Evolutionary conservation across 2,888 invertebrate genomes (phyloP), one percentile per base, ranked within the genome.

Genomic region (Scaptomyza parva): DNA sequence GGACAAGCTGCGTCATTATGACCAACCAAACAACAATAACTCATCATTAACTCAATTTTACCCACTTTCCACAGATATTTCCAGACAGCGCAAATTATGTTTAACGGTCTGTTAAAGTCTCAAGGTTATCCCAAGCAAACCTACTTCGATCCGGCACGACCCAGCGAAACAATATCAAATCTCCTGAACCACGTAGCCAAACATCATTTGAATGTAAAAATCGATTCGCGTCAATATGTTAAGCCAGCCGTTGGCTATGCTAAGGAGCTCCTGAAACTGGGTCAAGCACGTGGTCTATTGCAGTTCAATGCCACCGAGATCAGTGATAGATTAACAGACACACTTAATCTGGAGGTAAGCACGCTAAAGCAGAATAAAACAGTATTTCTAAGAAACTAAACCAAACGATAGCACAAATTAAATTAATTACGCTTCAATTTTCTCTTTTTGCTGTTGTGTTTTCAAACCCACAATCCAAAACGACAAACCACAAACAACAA

Each of bases 281-380:
- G 95, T 0, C 94, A 96, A 76, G 92, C 94, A 22, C 94, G 94
- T 51, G 95, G 95, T 9, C 92, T 94, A 48, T 92, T 95, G 86
- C 93, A 94, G 17, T 93, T 95, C 37, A 95, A 95, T 88, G 94
- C 96, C 80, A 93, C 94, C 80, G 95, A 95, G 59, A 92, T 97
- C 8, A 95, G 95, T 11, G 95, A 95, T 89, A 94, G 95, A 80
- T 90, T 97, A 65, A 95, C 96, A 0, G 96, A 96, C 88, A 95
- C 96, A 1, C 93, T 97, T 50, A 97, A 97, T 91, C 92, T 96
- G 86, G 96, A 97, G 91, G 92, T 91, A 82, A 78, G 80, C 58
- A 26, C 35, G 14, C 14, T 14, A 52, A 67, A 26, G 22, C 22
- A 28, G 26, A 28, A 61, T 26, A 60, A 22, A 54, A n/a, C n/a